Evolutionary conservation across 1,140 invertebrate species (phyloP), one percentile per base, ranked within the genome.

Genomic region (Brachionus sp.): DNA sequence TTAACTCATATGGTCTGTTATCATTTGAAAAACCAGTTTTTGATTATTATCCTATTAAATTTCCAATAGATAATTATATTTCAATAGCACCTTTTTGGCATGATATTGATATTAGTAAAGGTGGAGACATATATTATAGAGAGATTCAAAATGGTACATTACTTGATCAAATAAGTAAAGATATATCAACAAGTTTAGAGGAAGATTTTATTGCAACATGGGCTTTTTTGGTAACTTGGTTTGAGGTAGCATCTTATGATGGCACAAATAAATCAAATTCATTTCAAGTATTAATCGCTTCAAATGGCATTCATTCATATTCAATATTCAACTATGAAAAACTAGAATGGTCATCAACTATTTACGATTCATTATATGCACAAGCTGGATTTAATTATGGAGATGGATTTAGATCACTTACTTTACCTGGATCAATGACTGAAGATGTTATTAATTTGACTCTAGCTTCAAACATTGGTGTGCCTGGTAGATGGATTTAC

Each of bases 341-440:
- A 46, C 39, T 75, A 0, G 19, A 42, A 23, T 75, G 68, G 68
- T 70, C 66, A 16, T 6, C 12, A 2, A 10, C 25, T 16, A 19
- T 42, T 12, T 42, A 19, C 10, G 13, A 13, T 10, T 10, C 10
- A 12, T 9, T 9, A 2, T 19, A 35, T 73, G 33, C 16, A 23
- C 68, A 75, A 9, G 68, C 39, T 16, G 68, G 68, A 16, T 75
- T 75, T 44, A 75, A 75, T 75, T 37, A 7, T 25, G 68, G 68
- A 6, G 68, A 75, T 75, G 39, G 39, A 10, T 9, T 42, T 2
- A 42, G 19, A 39, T 75, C 9, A 29, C 42, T 42, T 19, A n/a
- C 39, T 5, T 2, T 75, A 5, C 35, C 37, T 0, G 37, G 37
- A 9, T 75, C 68, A 9, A n/a, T 42, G 6, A 16, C 19, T 10